Conservation (phyloP, 1,140 invertebrate species). For the Radopholus similis region DNA sequence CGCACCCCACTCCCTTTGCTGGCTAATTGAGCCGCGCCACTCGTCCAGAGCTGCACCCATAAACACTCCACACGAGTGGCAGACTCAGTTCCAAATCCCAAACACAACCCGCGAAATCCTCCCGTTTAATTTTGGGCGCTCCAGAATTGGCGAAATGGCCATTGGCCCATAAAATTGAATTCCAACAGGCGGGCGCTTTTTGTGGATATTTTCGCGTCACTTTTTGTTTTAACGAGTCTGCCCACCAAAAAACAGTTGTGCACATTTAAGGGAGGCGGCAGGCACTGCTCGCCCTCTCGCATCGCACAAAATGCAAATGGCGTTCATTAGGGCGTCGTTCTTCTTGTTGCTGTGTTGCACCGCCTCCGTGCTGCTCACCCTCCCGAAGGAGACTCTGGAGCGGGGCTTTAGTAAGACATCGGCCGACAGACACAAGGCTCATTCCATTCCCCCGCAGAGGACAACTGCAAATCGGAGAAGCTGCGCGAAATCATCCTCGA, state of each 20-base stretch:
- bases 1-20: neutral
- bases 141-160: too few relatives aligned
- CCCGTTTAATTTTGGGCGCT: too few relatives aligned
- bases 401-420: conserved; percentile 11
- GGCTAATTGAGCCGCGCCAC: neutral
- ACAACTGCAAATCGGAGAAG: conserved; percentile 60
- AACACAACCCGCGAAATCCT: neutral
- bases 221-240: neutral
- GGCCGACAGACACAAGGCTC: neutral
- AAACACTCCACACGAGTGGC: neutral
- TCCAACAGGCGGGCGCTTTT: neutral
- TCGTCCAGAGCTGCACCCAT: neutral
- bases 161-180: neutral
- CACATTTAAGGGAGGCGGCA: neutral
- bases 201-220: neutral
- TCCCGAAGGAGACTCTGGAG: conserved; percentile 13
- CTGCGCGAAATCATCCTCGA: conserved; percentile 55
- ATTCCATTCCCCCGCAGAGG: conserved; percentile 38
- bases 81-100: neutral
- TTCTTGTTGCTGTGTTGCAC: neutral
- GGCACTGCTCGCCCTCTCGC: neutral
- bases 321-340: neutral
- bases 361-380: neutral
- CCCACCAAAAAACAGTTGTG: neutral
- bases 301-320: neutral